phyloP scores from a whole-genome alignment of 2,113 vertebrate species.

The Nycticryphes semicollaris region DNA sequence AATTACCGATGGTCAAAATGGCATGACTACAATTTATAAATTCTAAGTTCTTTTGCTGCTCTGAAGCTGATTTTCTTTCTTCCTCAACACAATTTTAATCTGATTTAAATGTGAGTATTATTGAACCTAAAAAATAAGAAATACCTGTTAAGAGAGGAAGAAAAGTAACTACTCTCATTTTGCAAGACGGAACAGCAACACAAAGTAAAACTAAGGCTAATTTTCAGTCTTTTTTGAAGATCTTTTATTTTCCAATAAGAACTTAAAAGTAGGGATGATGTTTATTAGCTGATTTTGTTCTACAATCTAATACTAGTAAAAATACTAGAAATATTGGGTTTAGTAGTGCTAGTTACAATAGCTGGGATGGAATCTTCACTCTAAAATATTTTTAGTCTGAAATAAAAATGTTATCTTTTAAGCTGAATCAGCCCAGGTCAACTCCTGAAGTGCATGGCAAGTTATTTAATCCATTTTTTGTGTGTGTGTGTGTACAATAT shows the following conservation, averaged over 20 bases:
- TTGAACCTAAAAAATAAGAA: constrained; percentile 3
- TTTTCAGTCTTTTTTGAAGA: neutral
- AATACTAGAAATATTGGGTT: neutral
- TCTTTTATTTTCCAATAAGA: neutral
- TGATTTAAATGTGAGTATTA: constrained; percentile 1
- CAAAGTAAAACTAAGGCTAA: neutral
- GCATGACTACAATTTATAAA: constrained; percentile 54
- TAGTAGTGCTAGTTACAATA: neutral
- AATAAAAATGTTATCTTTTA: neutral
- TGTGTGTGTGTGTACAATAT: neutral
- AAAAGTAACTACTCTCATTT: neutral
- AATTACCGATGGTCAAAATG: constrained; percentile 62
- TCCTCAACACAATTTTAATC: constrained; percentile 15
- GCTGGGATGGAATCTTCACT: neutral
- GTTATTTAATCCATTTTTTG: neutral
- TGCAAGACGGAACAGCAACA: neutral
- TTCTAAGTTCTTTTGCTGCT: constrained; percentile 49
- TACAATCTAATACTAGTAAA: neutral
- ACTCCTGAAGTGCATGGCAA: neutral
- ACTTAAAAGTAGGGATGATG: neutral
- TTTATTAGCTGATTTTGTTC: neutral
- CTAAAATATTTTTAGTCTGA: neutral
- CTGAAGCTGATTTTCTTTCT: constrained; percentile 37
- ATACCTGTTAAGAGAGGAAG: neutral
- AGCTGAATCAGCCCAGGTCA: neutral